Evolutionary conservation across 1,140 invertebrate species (phyloP), one percentile per base, ranked within the genome.

Genomic region (Diachasma alloeum): DNA sequence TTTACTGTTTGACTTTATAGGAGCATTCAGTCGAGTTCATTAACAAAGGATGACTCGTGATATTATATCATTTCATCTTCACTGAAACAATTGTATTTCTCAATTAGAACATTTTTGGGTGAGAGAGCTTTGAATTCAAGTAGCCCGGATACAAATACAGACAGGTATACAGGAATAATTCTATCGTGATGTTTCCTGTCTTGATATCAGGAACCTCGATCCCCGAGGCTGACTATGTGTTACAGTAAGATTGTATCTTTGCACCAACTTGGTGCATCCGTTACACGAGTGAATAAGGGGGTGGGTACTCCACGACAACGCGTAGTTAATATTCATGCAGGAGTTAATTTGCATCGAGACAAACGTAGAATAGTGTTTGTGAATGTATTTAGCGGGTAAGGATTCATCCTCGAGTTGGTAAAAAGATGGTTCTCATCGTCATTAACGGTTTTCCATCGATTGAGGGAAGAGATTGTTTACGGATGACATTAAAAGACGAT

Each of bases 261-360:
- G 53, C 48, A 36, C 56, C 48, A n/a, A 56, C n/a, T 56, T 56
- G 75, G 66, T 68, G 80, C 81, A 83, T 82, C 82, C 81, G 84
- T 81, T 80, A 79, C 81, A 76, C 81, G 68, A 42, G 79, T 72
- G 39, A 81, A 70, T 26, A 44, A 67, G 73, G 24, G 73, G 46
- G 37, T 75, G 39, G 39, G 1, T 42, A 75, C 48, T 56, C 19
- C 48, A 67, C 39, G 67, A 83, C 79, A 85, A 82, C 83, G 56
- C 73, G 76, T 84, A 79, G 78, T 86, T 85, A 85, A 85, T 85
- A 86, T 86, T 83, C 83, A 86, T 85, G 82, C 82, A 78, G 76
- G 78, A 83, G 75, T 85, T 85, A 83, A 85, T 85, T 85, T 85
- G 82, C 84, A 85, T 85, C 81, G 56, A 67, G 63, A 37, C 24